Conservation (phyloP, 1,140 invertebrate genomes). For the Papilio polyxenes region DNA sequence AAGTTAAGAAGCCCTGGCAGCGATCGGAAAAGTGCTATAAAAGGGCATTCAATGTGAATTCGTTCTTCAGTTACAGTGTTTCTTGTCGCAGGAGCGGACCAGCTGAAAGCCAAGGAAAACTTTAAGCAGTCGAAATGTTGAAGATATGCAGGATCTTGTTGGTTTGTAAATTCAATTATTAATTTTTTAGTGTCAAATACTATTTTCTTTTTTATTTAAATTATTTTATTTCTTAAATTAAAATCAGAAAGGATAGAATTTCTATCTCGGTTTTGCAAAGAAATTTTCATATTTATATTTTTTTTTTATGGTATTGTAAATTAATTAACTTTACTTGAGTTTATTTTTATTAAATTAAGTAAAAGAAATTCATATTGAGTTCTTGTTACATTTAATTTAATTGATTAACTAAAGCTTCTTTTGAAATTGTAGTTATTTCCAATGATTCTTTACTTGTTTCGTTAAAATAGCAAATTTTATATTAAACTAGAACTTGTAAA, state of each 20-base stretch:
- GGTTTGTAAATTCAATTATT: not conserved
- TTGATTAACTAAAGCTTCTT: not conserved
- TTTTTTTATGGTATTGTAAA: no score
- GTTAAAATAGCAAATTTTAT: not conserved
- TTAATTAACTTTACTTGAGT: no score
- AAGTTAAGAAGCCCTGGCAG: constrained; percentile 52
- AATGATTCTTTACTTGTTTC: not conserved
- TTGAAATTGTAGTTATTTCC: not conserved
- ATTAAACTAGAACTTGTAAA: not conserved
- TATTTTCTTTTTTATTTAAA: no score
- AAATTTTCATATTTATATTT: no score
- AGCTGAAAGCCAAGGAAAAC: not conserved
- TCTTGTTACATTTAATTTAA: no score
- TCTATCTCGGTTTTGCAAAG: no score
- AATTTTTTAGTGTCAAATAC: not conserved
- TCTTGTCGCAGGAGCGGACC: constrained; percentile 35
- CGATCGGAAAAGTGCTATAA: constrained; percentile 54
- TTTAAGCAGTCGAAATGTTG: constrained; percentile 16
- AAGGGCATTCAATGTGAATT: constrained; percentile 53
- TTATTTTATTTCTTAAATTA: no score
- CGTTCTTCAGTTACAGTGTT: constrained; percentile 49
- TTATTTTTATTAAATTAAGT: not conserved
- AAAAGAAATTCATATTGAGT: not conserved
- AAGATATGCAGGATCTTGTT: not conserved
- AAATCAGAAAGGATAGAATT: no score